Base-by-base conservation (phyloP, 2,888 invertebrate species). In the Acrocera orbiculus region DNA sequence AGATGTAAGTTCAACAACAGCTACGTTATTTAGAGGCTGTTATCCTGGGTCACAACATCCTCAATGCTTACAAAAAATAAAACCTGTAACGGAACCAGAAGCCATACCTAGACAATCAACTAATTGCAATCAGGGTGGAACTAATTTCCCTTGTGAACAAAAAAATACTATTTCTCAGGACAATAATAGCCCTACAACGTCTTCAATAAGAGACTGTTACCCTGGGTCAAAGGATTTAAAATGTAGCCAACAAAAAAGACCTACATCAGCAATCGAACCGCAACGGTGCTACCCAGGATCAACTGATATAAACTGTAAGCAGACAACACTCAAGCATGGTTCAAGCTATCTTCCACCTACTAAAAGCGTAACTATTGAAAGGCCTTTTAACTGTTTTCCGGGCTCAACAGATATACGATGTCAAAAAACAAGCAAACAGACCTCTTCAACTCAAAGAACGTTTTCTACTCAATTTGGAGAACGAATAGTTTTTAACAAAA, bases 41-140 rank as follows among this genome's bases (percentile, higher is more conserved):
- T 52, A 53, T 32, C 50, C 53, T 0, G 45, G 54, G 6, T 59
- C 54, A 29, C 50, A 50, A 0, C 42, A 42, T 40, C 54, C 57
- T 1, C 45, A 56, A 27, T 58, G 57, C 27, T 50, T 54, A 3
- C 40, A 42, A 45, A 26, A 36, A 22, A 22, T 3, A n/a, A n/a
- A 44, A 4, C 22, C 35, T 13, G 38, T 43, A 20, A n/a, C 5
- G n/a, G 4, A 23, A n/a, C 47, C 50, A 5, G 40, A 39, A 1
- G 54, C 54, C 37, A 50, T 46, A 25, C 53, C 54, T 4, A 55
- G 54, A 16, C 46, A 46, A 4, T 46, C 43, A 0, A 53, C 53
- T 36, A 46, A 49, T 5, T 35, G 46, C 10, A 48, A 50, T 22
- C 4, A n/a, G 5, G 4, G 11, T 3, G 5, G 11, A n/a, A 23